Conservation (phyloP, 2,888 invertebrate species). For the Aphidius colemani region DNA sequence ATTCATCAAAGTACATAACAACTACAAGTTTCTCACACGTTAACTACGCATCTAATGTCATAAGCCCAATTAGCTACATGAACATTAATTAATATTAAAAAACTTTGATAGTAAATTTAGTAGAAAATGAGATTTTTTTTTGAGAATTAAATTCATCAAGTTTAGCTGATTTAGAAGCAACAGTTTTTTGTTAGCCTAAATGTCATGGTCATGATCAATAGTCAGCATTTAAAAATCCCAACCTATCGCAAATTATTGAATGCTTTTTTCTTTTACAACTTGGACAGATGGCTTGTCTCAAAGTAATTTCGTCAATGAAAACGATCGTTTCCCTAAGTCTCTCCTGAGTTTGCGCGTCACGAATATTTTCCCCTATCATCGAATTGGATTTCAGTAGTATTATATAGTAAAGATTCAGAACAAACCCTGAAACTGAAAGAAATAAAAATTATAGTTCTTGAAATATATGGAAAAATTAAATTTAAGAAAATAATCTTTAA, state of each 20-base stretch:
- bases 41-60: no score
- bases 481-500: not conserved
- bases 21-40: no score
- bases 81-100: no score
- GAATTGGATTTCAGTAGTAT: constrained; percentile 32
- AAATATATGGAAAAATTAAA: not conserved
- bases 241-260: constrained; percentile 5
- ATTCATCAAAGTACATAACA: no score
- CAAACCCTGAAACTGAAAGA: constrained; percentile 20
- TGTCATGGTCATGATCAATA: no score
- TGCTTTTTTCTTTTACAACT: not conserved
- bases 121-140: no score
- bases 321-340: constrained; percentile 19
- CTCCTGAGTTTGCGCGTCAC: constrained; percentile 41
- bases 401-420: constrained; percentile 37
- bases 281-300: not conserved
- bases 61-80: no score
- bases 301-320: constrained; percentile 13
- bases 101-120: no score
- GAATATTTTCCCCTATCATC: constrained; percentile 32
- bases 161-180: no score
- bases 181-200: no score
- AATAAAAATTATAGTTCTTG: not conserved
- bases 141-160: no score
- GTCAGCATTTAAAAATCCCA: no score